Percentiles rank a stretch among this genome's conserved stretches.
phyloP scores from a whole-genome alignment of 1,140 invertebrate species.

The Tetranychus urticae region DNA sequence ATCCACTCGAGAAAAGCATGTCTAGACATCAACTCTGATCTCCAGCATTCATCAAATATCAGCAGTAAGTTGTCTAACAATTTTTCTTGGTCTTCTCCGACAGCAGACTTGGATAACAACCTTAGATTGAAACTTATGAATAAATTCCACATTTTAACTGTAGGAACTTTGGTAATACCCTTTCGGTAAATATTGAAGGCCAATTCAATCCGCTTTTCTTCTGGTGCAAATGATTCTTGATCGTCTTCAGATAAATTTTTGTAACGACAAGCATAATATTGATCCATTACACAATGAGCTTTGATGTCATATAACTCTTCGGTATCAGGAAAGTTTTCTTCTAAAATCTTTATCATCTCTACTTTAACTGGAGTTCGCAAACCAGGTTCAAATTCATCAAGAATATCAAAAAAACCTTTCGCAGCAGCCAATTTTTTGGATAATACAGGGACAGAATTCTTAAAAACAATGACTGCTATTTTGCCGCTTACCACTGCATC shows the following conservation, averaged over 20 bases:
- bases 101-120: not conserved
- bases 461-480: constrained; percentile 22
- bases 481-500: constrained; percentile 24
- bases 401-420: constrained; percentile 16
- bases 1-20: constrained; percentile 2
- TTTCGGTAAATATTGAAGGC: not conserved
- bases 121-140: not conserved
- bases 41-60: constrained; percentile 6
- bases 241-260: not conserved
- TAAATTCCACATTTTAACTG: not conserved
- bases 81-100: not conserved
- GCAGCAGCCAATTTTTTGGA: constrained; percentile 13
- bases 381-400: constrained; percentile 19
- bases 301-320: constrained; percentile 31
- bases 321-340: constrained; percentile 17
- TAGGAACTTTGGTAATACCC: not conserved
- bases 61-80: constrained; percentile 2
- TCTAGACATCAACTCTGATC: not conserved
- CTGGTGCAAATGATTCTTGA: not conserved
- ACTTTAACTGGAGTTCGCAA: constrained; percentile 23
- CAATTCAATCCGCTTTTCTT: not conserved
- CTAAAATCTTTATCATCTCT: constrained; percentile 24
- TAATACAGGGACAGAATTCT: constrained; percentile 23
- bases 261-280: not conserved
- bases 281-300: constrained; percentile 25